phyloP scores from a whole-genome alignment of 2,888 invertebrate species.

The Lamellibrachia columna region DNA sequence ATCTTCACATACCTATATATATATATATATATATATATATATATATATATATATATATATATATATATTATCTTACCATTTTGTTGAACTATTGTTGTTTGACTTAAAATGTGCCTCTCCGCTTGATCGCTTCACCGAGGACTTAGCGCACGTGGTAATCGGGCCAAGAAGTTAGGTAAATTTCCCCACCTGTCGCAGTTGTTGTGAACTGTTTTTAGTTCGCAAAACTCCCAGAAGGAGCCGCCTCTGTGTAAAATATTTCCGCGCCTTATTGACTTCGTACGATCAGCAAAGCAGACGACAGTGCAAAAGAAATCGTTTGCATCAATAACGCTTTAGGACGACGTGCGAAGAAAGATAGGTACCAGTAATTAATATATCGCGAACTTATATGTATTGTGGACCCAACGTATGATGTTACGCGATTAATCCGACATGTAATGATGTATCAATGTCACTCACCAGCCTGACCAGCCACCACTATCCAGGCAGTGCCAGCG shows the following conservation, averaged over 20 bases:
- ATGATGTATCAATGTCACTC: background rate
- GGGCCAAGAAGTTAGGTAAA: background rate
- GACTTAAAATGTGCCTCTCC: background rate
- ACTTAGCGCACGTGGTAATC: background rate
- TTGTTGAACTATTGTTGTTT: background rate
- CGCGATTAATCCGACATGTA: background rate
- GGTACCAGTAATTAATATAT: background rate
- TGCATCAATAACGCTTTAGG: background rate
- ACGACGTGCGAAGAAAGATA: background rate
- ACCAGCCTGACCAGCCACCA: no score
- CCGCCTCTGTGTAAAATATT: background rate
- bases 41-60: no score
- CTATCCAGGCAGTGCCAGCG: no score
- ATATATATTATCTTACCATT: background rate
- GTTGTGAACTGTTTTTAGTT: background rate
- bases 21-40: no score
- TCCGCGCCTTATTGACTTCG: background rate
- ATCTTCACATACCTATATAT: background rate
- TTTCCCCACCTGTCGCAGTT: background rate
- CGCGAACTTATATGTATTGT: background rate
- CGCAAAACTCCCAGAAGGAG: background rate
- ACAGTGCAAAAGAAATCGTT: background rate
- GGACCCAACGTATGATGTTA: background rate
- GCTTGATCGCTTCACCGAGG: conserved; percentile 6
- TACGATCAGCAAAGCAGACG: background rate